Percentiles rank a stretch among this genome's conserved stretches.
phyloP scores from a whole-genome alignment of 2,888 invertebrate species.

The Epistrophella euchroma region DNA sequence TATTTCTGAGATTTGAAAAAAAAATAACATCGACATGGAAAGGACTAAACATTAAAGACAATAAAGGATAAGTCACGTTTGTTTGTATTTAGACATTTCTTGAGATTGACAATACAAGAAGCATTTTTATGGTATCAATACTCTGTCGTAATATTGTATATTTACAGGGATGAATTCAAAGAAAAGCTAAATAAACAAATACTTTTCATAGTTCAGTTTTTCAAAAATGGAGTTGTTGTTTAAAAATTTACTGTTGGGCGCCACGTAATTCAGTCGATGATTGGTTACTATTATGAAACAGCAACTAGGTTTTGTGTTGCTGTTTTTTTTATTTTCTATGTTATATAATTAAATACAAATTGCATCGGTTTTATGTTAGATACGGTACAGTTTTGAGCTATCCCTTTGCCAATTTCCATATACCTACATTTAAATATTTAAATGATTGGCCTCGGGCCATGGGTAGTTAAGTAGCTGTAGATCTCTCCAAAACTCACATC shows the following conservation, averaged over 20 bases:
- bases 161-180: background rate
- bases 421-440: no score
- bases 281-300: no score
- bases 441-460: no score
- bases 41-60: conserved; percentile 41
- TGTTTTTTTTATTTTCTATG: no score
- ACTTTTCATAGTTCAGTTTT: background rate
- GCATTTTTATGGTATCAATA: background rate
- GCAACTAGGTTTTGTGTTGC: no score
- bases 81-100: conserved; percentile 37
- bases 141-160: background rate
- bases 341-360: no score
- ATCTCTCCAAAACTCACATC: background rate
- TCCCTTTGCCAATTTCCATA: no score
- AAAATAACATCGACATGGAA: background rate
- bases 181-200: background rate
- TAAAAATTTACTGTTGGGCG: background rate
- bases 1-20: background rate
- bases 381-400: no score
- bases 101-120: conserved; percentile 24
- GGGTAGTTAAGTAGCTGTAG: no score
- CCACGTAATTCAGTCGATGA: background rate
- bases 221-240: background rate
- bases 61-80: conserved; percentile 61
- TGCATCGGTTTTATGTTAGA: no score